Evolutionary conservation across 2,888 invertebrate species (phyloP).

Genomic region (Netelia virgata): DNA sequence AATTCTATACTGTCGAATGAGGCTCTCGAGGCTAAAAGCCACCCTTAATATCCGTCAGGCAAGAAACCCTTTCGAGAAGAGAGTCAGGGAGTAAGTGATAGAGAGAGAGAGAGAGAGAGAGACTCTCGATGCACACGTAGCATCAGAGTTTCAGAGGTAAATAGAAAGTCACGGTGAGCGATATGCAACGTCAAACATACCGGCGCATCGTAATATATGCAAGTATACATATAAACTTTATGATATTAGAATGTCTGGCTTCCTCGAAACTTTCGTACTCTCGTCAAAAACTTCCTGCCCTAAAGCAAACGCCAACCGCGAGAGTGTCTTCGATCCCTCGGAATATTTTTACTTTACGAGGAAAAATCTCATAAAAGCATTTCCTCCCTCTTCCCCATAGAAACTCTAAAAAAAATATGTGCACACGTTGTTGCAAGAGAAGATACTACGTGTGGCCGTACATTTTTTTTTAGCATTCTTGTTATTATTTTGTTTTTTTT

Average conservation of each 20-base stretch:
- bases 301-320: neutral
- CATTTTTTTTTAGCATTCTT: too few species aligned
- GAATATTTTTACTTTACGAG: slow-evolving; percentile 18
- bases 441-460: too few species aligned
- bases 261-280: slow-evolving; percentile 23
- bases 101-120: neutral
- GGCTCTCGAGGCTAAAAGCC: slow-evolving; percentile 71
- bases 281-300: slow-evolving; percentile 8
- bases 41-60: slow-evolving; percentile 64
- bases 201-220: neutral
- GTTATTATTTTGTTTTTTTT: too few species aligned
- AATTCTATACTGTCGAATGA: slow-evolving; percentile 52
- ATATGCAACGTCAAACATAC: slow-evolving; percentile 5
- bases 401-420: neutral
- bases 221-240: slow-evolving; percentile 1
- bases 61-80: slow-evolving; percentile 53
- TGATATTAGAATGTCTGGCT: neutral
- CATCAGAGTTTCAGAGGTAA: slow-evolving; percentile 35
- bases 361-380: slow-evolving; percentile 19
- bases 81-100: neutral
- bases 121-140: slow-evolving; percentile 36
- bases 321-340: neutral
- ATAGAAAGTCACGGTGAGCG: slow-evolving; percentile 20
- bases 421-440: neutral
- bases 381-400: neutral